Base-by-base conservation (phyloP, 2,888 invertebrate genomes). In the Parascotia fuliginaria region DNA sequence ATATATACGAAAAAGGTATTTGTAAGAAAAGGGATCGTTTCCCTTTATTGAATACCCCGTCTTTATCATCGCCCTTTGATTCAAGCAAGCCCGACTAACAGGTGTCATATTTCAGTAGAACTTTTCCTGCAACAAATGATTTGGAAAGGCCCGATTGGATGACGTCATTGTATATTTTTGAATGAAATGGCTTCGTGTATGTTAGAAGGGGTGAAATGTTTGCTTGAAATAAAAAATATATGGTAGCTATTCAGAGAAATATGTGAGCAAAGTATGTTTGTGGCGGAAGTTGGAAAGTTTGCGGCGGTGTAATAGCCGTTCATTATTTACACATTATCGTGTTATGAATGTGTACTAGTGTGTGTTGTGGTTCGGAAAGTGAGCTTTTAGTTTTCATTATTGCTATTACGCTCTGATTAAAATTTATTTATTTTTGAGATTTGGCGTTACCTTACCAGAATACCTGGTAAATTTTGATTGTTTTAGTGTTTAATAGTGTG, bases 21-120 rank as follows among this genome's bases (percentile, higher is more conserved):
- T 31, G 19, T 27, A 51, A 51, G 53, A 56, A 63, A 55, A 50
- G 47, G 47, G 59, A 38, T 34, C 42, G 39, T 52, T 49, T 49
- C 37, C 47, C 49, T 32, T 65, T 65, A 69, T 58, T 61, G 57
- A 55, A 61, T 56, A 45, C 49, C 43, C 36, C 42, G 19, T 56
- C 55, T 61, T 69, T 66, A 55, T 65, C 52, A 61, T 42, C 34
- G 48, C 11, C 52, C 42, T 56, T 56, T 69, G 58, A 65, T 59
- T 54, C 40, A 49, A 56, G 54, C 42, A 46, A 55, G 51, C 45
- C 34, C 56, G 44, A 56, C 56, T 72, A 75, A 70, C 79, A 79
- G 81, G 81, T 79, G 73, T 76, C 76, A 74, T 80, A 80, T 73
- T 77, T 79, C 81, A 78, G 69, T 66, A 42, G 51, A 70, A 73